phyloP scores from a whole-genome alignment of 1,140 invertebrate species.

The Platorchestia sp. region DNA sequence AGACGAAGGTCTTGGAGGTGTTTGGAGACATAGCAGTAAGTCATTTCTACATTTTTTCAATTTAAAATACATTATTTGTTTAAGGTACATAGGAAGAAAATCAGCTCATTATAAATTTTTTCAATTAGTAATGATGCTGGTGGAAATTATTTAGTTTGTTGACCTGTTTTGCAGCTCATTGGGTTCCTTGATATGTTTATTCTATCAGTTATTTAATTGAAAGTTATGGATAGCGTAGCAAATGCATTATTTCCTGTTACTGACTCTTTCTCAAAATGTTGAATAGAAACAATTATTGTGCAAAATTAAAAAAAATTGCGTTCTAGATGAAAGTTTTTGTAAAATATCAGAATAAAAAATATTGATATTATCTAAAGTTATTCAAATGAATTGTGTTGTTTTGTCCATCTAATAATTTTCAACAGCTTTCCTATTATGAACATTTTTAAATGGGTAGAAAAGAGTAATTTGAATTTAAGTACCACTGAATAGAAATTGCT shows the following conservation, averaged over 20 bases:
- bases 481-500: no score
- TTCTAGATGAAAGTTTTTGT: no score
- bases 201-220: not conserved
- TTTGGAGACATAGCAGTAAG: conserved; percentile 13
- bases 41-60: not conserved
- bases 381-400: no score
- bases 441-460: no score
- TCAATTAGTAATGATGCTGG: not conserved
- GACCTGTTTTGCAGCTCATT: not conserved
- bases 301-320: no score
- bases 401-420: no score
- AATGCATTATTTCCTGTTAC: not conserved
- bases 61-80: not conserved
- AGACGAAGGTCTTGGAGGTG: conserved; percentile 9
- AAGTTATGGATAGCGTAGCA: no score
- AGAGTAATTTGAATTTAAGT: no score
- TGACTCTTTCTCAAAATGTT: not conserved
- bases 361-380: no score
- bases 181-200: not conserved
- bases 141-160: not conserved
- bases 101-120: not conserved
- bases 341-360: no score
- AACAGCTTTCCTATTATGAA: no score
- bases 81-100: not conserved
- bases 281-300: no score